Evolutionary conservation across 1,140 invertebrate genomes (phyloP).

Genomic region (Drosophila tsacasi): DNA sequence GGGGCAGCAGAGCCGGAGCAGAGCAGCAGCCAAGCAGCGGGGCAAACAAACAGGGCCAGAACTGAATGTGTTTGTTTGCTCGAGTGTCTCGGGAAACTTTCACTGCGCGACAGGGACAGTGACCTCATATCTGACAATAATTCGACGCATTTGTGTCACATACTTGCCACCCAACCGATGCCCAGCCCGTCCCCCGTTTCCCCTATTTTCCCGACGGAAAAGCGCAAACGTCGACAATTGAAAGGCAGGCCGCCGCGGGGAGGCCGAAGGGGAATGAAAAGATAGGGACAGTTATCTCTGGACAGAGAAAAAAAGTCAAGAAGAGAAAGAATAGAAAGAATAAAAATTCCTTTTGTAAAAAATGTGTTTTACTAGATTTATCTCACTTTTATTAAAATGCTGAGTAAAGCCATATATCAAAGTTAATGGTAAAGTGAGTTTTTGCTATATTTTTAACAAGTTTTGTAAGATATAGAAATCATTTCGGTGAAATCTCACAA

Average conservation of each 20-base stretch:
- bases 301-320: not conserved
- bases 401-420: not conserved
- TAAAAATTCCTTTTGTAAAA: not conserved
- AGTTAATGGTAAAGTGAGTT: not conserved
- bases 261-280: not conserved
- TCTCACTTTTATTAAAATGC: slow-evolving; percentile 2
- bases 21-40: slow-evolving; percentile 3
- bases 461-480: not conserved
- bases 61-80: slow-evolving; percentile 39
- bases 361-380: not conserved
- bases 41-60: slow-evolving; percentile 63
- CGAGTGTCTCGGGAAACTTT: slow-evolving; percentile 62
- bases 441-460: too few species aligned
- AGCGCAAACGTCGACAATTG: slow-evolving; percentile 77
- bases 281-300: slow-evolving; percentile 34
- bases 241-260: slow-evolving; percentile 15
- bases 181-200: not conserved
- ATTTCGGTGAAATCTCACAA: not conserved
- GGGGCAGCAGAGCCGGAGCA: slow-evolving; percentile 4
- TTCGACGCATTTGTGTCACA: slow-evolving; percentile 82
- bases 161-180: slow-evolving; percentile 14
- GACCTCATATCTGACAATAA: slow-evolving; percentile 80
- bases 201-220: slow-evolving; percentile 34
- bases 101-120: slow-evolving; percentile 75
- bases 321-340: not conserved